Conservation (phyloP, 2,113 vertebrate genomes). For the Erinaceus europaeus region DNA sequence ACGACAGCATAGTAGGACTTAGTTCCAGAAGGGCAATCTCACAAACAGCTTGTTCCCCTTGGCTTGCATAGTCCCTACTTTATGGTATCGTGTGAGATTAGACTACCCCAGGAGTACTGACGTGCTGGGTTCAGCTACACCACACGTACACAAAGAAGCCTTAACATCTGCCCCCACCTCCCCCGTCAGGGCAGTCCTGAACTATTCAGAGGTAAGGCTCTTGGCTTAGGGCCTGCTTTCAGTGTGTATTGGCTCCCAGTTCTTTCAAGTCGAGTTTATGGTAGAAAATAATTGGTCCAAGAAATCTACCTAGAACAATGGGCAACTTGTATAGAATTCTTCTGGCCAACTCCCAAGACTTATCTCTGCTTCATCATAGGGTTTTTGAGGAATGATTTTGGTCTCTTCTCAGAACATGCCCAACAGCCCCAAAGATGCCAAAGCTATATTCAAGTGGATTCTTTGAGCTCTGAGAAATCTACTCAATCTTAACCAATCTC, state of each 20-base stretch:
- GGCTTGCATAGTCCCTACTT: neutral
- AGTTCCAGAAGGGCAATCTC: neutral
- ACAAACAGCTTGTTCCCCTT: neutral
- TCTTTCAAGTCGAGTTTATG: neutral
- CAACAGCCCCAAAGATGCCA: neutral
- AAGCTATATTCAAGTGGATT: neutral
- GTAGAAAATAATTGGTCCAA: neutral
- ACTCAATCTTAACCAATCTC: neutral
- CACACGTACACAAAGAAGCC: neutral
- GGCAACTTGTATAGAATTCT: neutral
- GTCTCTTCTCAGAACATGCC: neutral
- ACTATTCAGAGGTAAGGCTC: neutral
- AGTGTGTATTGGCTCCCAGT: accelerated
- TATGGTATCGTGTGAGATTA: neutral
- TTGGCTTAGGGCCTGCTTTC: no score
- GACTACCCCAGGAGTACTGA: neutral
- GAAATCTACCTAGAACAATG: neutral
- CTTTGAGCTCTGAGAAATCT: neutral
- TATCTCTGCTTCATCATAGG: neutral
- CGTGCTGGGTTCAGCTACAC: neutral
- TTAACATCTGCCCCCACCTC: neutral
- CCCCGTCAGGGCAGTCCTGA: neutral
- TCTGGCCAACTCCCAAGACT: neutral
- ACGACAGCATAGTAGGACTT: no score
- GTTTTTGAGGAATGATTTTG: neutral